Evolutionary conservation across 35 echinoderm and acorn worm genomes (phyloP).

Genomic region (Apostichopus californicus): DNA sequence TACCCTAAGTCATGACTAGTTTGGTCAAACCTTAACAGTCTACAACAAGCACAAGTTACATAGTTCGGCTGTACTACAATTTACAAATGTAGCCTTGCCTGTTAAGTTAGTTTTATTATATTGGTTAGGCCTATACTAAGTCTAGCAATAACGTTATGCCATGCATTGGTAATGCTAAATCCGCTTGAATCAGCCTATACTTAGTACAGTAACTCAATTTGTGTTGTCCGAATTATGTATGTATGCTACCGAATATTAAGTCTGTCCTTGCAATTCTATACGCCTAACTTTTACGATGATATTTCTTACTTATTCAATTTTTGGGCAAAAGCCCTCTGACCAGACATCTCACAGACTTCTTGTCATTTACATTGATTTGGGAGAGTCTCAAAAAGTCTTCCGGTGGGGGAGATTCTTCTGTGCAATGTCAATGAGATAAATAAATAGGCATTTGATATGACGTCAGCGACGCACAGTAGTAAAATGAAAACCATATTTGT

Average conservation of each 20-base stretch:
- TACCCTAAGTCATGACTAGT: too few relatives aligned
- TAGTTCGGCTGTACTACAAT: too few relatives aligned
- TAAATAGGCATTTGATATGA: neutral
- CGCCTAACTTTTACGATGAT: neutral
- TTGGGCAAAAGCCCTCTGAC: conserved; percentile 86
- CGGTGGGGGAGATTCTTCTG: neutral
- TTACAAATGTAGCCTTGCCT: too few relatives aligned
- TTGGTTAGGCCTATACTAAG: too few relatives aligned
- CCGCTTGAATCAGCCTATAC: too few relatives aligned
- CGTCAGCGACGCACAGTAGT: neutral
- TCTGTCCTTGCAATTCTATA: neutral
- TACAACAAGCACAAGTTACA: too few relatives aligned
- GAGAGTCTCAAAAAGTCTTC: neutral
- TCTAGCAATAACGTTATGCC: too few relatives aligned
- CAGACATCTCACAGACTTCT: conserved; percentile 16
- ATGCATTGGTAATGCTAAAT: too few relatives aligned
- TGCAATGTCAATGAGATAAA: neutral
- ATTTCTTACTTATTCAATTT: conserved; percentile 86
- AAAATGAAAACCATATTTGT: neutral
- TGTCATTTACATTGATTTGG: neutral
- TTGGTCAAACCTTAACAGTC: too few relatives aligned
- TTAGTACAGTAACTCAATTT: too few relatives aligned
- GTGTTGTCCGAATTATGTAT: too few relatives aligned
- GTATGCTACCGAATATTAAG: neutral
- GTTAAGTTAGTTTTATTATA: too few relatives aligned